Evolutionary conservation across 2,888 invertebrate genomes (phyloP), one percentile per base, ranked within the genome.

Genomic region (Lycia hirtaria): DNA sequence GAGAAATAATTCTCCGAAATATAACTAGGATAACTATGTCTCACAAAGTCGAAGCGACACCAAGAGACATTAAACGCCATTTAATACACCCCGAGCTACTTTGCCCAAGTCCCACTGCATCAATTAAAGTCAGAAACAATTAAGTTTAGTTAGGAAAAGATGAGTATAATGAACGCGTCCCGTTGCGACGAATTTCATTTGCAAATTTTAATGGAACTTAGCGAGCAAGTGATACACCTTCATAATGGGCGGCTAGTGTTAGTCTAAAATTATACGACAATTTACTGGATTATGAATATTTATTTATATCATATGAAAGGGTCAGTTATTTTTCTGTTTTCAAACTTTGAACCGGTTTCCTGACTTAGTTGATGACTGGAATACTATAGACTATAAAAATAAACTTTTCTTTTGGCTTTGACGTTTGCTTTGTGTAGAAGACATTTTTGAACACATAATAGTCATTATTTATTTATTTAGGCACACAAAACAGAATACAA

Each of bases 121-220:
- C 57, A 53, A 43, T 77, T 72, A 76, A 69, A 72, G 73, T 78
- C 73, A 73, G 74, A 73, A 76, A 76, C 80, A 83, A 80, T 83
- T 76, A 76, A 76, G 71, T 81, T 83, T 81, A 83, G 84, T 86
- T 83, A 83, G 74, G 69, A 73, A 73, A 73, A 73, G 75, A 78
- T 78, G 74, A 73, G 68, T 71, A 70, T 75, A 74, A 78, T 83
- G 80, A 83, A 85, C 82, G 80, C 78, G 69, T 70, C 75, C 77
- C 77, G 75, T 70, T 69, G 74, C 70, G 79, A 75, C 74, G 71
- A 81, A 85, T 84, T 83, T 81, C 82, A 87, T 87, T 86, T 83
- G 64, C 64, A 67, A 62, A 59, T 60, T 58, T 56, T 60, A 54
- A 53, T 57, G 60, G 54, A 62, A 64, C 59, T 64, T 61, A 48